A percentile compares a stretch with the other conserved stretches of the same genome.
phyloP scores from a whole-genome alignment of 2,113 vertebrate genomes.

The Parus major region DNA sequence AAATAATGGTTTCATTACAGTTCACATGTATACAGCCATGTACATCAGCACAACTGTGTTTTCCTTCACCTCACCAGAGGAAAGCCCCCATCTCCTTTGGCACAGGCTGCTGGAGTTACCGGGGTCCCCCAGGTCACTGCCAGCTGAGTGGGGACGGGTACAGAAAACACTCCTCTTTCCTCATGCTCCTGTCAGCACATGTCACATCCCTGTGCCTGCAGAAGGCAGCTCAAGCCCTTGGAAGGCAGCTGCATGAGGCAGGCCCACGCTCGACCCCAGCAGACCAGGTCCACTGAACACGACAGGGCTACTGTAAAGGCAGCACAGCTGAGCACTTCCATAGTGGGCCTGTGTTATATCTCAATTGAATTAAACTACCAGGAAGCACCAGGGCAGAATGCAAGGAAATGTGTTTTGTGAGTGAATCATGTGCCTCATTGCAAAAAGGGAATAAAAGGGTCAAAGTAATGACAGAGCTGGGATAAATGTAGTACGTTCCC shows the following conservation, averaged over 20 bases:
- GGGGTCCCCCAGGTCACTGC: neutral
- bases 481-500: neutral
- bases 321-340: neutral
- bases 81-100: neutral
- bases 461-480: neutral
- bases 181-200: neutral
- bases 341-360: neutral
- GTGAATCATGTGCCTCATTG: neutral
- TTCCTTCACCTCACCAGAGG: neutral
- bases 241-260: neutral
- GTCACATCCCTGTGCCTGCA: neutral
- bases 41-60: neutral
- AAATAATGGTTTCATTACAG: neutral
- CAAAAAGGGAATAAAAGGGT: neutral
- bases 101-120: neutral
- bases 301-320: accelerated
- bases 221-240: neutral
- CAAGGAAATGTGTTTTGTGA: neutral
- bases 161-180: neutral
- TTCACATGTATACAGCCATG: accelerated
- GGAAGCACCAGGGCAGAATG: neutral
- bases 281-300: neutral
- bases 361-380: neutral
- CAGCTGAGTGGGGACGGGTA: neutral
- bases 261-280: accelerated